A percentile compares a stretch with the other conserved stretches of the same genome.
Conservation (phyloP, 2,113 vertebrate genomes). For the Centropristis striata region DNA sequence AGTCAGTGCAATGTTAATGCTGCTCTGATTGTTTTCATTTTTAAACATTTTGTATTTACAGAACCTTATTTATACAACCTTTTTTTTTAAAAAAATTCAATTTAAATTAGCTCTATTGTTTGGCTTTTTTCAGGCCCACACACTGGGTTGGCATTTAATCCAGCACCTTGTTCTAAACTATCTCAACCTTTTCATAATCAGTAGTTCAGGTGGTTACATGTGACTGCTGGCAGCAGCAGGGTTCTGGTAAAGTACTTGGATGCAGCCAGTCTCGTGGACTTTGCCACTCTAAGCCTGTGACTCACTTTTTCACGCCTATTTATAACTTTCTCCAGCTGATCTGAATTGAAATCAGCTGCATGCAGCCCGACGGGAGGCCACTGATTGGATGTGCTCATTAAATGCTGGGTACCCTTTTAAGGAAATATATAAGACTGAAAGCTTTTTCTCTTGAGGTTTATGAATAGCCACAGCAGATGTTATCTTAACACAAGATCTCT, state of each 20-base stretch:
- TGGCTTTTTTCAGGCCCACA: neutral
- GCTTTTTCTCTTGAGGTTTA: neutral
- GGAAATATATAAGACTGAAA: neutral
- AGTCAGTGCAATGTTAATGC: too few relatives aligned
- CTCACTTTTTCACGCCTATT: neutral
- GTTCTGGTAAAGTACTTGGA: neutral
- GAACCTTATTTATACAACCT: too few relatives aligned
- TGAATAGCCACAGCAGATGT: neutral
- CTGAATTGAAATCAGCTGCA: neutral
- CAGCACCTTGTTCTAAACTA: neutral
- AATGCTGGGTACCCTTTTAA: neutral
- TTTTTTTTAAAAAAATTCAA: too few relatives aligned
- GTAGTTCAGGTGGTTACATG: neutral
- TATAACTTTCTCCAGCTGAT: neutral
- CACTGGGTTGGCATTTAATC: neutral
- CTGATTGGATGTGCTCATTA: slow-evolving; percentile 2
- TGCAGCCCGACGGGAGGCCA: neutral
- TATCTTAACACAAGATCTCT: neutral
- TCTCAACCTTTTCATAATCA: neutral
- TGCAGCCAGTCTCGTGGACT: neutral
- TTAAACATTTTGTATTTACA: too few relatives aligned
- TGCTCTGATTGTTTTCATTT: too few relatives aligned
- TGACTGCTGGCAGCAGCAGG: slow-evolving; percentile 7
- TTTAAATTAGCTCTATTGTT: neutral
- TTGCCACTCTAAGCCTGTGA: neutral